Conservation (phyloP, 2,888 invertebrate species). For the Trachelus tabidus region DNA sequence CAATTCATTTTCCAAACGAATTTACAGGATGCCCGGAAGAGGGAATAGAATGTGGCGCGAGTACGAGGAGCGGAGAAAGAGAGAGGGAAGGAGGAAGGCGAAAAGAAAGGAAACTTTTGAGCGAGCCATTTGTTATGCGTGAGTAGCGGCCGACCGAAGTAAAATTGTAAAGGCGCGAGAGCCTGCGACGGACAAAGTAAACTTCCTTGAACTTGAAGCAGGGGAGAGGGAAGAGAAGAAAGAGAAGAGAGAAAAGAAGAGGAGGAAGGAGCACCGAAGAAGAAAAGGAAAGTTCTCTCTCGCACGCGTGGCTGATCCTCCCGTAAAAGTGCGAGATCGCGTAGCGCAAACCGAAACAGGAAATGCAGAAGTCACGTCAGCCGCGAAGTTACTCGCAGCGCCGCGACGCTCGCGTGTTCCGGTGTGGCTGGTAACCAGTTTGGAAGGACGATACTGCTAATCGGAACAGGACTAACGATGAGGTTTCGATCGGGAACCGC, state of each 20-base stretch:
- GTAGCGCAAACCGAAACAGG: background rate
- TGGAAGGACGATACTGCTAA: too few species aligned
- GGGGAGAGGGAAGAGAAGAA: background rate
- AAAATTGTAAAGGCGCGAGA: slow-evolving; percentile 42
- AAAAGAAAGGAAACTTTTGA: slow-evolving; percentile 10
- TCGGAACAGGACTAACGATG: too few species aligned
- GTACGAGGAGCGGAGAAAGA: background rate
- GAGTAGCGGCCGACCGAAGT: slow-evolving; percentile 53
- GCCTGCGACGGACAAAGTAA: background rate
- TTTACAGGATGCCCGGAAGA: slow-evolving; percentile 13
- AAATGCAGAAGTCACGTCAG: background rate
- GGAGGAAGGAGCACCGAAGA: background rate
- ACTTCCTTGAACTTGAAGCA: background rate
- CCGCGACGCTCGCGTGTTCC: background rate
- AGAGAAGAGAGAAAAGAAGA: background rate
- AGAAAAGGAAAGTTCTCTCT: background rate
- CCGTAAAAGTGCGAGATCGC: background rate
- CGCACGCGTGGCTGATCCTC: background rate
- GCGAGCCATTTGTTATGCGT: slow-evolving; percentile 54
- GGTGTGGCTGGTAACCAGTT: background rate
- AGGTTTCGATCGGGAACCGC: background rate
- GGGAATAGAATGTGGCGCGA: background rate
- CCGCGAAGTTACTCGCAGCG: too few species aligned
- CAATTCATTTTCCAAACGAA: slow-evolving; percentile 26
- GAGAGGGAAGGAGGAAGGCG: background rate